phyloP scores from a whole-genome alignment of 1,140 invertebrate genomes.

The Dysdera silvatica region DNA sequence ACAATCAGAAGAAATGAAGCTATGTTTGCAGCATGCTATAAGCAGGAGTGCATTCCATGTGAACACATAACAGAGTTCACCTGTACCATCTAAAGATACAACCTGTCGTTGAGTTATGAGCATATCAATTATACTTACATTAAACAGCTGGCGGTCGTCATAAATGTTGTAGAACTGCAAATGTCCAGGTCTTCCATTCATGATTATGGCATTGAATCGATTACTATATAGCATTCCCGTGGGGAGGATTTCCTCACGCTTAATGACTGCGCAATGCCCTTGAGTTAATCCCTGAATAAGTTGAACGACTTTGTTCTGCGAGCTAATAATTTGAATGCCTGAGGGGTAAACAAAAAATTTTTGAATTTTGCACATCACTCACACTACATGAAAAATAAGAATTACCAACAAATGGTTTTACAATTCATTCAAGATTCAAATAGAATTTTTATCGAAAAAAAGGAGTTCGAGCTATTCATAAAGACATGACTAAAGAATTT shows the following conservation, averaged over 20 bases:
- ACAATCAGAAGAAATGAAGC: too few species aligned
- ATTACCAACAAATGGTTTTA: too few species aligned
- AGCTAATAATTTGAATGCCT: slow-evolving; percentile 60
- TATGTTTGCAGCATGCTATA: too few species aligned
- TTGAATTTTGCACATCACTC: too few species aligned
- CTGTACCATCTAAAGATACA: background rate
- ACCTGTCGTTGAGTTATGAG: background rate
- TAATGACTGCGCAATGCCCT: slow-evolving; percentile 19
- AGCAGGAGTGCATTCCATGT: too few species aligned
- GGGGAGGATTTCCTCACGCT: slow-evolving; percentile 46
- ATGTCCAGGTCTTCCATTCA: slow-evolving; percentile 68
- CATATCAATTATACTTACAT: slow-evolving; percentile 48
- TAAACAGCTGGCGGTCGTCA: slow-evolving; percentile 58
- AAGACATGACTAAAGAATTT: too few species aligned
- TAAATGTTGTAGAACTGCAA: slow-evolving; percentile 68
- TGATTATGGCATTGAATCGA: slow-evolving; percentile 56
- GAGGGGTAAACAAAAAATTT: slow-evolving; percentile 28
- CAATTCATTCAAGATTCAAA: too few species aligned
- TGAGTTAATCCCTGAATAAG: slow-evolving; percentile 57
- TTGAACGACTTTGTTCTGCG: slow-evolving; percentile 51
- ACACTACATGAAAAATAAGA: too few species aligned
- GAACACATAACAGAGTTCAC: too few species aligned
- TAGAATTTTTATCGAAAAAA: too few species aligned
- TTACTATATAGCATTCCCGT: slow-evolving; percentile 60
- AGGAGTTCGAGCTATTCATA: too few species aligned